Conservation (phyloP, 2,797 vertebrate species). For the Hybognathus amarus region DNA sequence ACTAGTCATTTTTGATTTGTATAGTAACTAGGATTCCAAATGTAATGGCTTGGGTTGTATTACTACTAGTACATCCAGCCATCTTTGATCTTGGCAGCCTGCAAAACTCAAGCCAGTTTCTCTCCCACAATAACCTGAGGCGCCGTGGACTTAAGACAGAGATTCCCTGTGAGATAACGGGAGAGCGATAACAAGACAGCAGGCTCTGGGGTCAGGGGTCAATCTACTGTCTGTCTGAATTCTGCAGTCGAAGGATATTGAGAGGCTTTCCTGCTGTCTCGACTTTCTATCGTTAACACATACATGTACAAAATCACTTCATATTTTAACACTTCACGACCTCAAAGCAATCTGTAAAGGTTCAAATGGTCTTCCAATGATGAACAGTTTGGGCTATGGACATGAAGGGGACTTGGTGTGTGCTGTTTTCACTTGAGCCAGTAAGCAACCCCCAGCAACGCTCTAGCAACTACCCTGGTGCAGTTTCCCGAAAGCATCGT, state of each 20-base stretch:
- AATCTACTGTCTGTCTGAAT: constrained; percentile 51
- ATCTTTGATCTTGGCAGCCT: constrained; percentile 19
- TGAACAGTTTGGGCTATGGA: background rate
- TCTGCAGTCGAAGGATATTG: constrained; percentile 35
- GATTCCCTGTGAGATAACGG: constrained; percentile 44
- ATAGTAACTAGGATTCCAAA: constrained; percentile 4
- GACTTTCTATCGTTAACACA: constrained; percentile 18
- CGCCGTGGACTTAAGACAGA: constrained; percentile 26
- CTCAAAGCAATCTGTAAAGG: constrained; percentile 20
- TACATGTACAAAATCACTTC: constrained; percentile 16
- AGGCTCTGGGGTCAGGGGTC: constrained; percentile 41
- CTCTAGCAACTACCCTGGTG: background rate
- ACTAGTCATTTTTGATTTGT: constrained; percentile 10
- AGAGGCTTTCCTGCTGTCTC: constrained; percentile 41
- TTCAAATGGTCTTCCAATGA: background rate
- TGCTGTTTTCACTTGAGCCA: background rate
- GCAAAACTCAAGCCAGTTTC: constrained; percentile 8
- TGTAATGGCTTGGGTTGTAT: constrained; percentile 35
- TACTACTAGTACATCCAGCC: constrained; percentile 6
- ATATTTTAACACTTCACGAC: background rate
- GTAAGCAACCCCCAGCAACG: background rate
- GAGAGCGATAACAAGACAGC: constrained; percentile 33
- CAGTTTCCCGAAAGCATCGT: no score
- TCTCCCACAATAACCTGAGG: constrained; percentile 26
- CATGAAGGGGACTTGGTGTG: background rate